Evolutionary conservation across 2,888 invertebrate species (phyloP), one percentile per base, ranked within the genome.

Genomic region (Ichneumon xanthorius): DNA sequence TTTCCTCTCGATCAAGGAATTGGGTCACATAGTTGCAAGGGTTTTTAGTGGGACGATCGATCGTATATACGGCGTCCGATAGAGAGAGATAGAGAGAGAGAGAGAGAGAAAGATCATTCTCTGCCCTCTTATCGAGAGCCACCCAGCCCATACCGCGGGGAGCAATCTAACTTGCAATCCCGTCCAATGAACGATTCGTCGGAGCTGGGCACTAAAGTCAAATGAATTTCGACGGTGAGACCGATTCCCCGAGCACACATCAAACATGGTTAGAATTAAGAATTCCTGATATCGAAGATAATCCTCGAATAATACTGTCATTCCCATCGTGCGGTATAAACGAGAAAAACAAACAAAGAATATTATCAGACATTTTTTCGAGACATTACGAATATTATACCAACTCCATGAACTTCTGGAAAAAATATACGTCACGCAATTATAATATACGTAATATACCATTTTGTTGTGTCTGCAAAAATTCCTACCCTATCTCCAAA

Each of bases 21-120:
- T 85, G 78, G 86, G 87, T 84, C 87, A 85, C 86, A 85, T 86
- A 84, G 84, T 85, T 85, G 77, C 75, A 80, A 72, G 50, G 80
- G 55, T 84, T 85, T 86, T 85, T 84, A 84, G 80, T 73, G 73
- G 79, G 53, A 73, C 80, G 63, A 75, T 55, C 80, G 37, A 70
- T 85, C 80, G 71, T 68, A 76, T 73, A 45, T 67, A 71, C 61
- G 58, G 22, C 80, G 19, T 70, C 55, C 37, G 58, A 67, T 70
- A 55, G 37, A 48, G 50, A 70, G n/a, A 48, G 30, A 16, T 4
- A 33, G 63, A 33, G 63, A 6, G n/a, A 30, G 19, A 70, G n/a
- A 48, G 30, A 16, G 14, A 33, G 63, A 33, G 63, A 6, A 33
- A 30, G 19, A 55, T 65, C 67, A 19, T 58, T 65, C 70, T 48